Percentiles rank a stretch among this genome's conserved stretches.
These are phyloP conservation scores for Drosophila merina DNA, from an alignment of 2,888 invertebrate genomes.

Conservation along the genomic window DNA sequence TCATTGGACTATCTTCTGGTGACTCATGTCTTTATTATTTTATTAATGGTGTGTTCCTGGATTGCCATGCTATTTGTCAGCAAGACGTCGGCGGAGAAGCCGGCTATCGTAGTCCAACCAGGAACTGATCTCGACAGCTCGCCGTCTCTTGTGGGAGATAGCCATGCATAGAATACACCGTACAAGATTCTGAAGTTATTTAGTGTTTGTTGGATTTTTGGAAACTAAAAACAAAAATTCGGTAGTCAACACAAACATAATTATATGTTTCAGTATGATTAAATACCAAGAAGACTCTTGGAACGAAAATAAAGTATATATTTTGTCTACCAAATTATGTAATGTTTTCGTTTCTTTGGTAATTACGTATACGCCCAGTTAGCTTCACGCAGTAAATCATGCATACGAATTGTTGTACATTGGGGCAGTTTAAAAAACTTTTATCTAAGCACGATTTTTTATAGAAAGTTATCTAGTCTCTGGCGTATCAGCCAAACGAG, in stretches of 20 bases:
- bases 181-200: not conserved
- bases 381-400: not conserved
- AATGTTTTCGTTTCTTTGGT: not conserved
- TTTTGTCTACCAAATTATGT: not conserved
- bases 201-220: not conserved
- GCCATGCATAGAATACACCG: conserved; percentile 4
- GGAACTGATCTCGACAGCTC: not conserved
- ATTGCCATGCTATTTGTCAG: conserved; percentile 10
- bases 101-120: not conserved
- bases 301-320: not conserved
- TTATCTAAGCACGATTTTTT: not conserved
- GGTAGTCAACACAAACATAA: not conserved
- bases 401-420: not conserved
- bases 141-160: not conserved
- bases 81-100: conserved; percentile 7
- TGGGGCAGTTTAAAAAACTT: not conserved
- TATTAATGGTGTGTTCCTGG: conserved; percentile 15
- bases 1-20: conserved; percentile 25
- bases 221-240: not conserved
- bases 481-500: not conserved
- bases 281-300: not conserved
- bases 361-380: not conserved
- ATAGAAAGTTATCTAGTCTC: not conserved
- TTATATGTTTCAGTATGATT: not conserved
- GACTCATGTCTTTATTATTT: conserved; percentile 22